Evolutionary conservation across 1,140 invertebrate genomes (phyloP).

Genomic region (Glossosoma conforme): DNA sequence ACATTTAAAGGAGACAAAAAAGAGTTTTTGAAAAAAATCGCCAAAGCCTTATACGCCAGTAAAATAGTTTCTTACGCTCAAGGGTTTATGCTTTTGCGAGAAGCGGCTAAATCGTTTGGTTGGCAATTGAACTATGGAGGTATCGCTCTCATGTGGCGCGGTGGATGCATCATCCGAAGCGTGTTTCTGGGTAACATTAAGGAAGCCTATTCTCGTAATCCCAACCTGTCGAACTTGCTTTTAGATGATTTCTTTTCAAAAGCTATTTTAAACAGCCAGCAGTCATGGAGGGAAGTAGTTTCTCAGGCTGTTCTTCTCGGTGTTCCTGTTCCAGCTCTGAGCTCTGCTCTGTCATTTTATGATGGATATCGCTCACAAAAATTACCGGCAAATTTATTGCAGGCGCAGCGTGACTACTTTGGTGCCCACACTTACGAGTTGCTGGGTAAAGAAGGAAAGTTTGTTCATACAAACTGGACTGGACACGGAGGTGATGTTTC

Average conservation of each 20-base stretch:
- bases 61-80: slow-evolving; percentile 99
- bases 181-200: slow-evolving; percentile 97
- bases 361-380: slow-evolving; percentile 84
- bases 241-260: slow-evolving; percentile 91
- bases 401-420: slow-evolving; percentile 98
- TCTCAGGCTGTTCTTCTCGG: slow-evolving; percentile 65
- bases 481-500: slow-evolving; percentile 96
- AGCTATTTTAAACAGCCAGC: slow-evolving; percentile 76
- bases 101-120: slow-evolving; percentile 82
- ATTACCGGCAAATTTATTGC: slow-evolving; percentile 87
- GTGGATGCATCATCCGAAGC: slow-evolving; percentile 97
- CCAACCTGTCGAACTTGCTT: slow-evolving; percentile 83
- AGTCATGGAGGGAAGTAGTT: slow-evolving; percentile 65
- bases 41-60: slow-evolving; percentile 90
- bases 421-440: slow-evolving; percentile 98
- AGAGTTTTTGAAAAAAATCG: slow-evolving; percentile 70
- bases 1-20: slow-evolving; percentile 67
- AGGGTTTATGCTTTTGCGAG: slow-evolving; percentile 96
- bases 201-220: slow-evolving; percentile 89
- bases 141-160: slow-evolving; percentile 99
- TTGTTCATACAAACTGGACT: slow-evolving; percentile 98
- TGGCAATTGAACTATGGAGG: slow-evolving; percentile 98
- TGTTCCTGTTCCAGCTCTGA: slow-evolving; percentile 89
- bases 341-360: slow-evolving; percentile 92
- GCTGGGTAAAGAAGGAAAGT: slow-evolving; percentile 78